A percentile compares a stretch with the other conserved stretches of the same genome.
Conservation (phyloP, 2,113 vertebrate species). For the Ammodytes marinus region DNA sequence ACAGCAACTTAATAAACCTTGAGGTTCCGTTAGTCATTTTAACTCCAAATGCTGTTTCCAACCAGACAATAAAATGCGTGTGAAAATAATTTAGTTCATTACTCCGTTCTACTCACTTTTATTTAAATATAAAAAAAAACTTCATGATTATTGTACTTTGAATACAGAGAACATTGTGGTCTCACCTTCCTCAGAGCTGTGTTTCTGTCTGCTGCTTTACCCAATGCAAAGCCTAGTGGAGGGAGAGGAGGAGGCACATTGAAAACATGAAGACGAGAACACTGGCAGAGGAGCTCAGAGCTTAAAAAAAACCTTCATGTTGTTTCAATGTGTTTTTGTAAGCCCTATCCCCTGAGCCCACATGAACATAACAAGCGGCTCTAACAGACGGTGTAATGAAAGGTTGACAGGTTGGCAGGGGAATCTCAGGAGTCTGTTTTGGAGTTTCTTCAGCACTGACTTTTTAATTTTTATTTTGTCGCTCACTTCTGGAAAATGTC, state of each 20-base stretch:
- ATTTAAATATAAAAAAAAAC: not conserved
- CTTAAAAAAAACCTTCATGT: not conserved
- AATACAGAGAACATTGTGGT: not conserved
- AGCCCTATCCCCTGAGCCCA: not conserved
- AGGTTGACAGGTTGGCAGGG: not conserved
- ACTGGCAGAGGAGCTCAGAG: not conserved
- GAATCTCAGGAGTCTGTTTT: not conserved
- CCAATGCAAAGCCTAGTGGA: constrained; percentile 91
- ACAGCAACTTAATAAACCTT: not conserved
- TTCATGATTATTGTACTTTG: not conserved
- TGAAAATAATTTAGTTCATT: not conserved
- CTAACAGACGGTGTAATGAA: not conserved
- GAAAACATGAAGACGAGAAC: too few species aligned
- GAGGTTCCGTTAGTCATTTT: not conserved
- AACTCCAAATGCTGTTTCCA: not conserved
- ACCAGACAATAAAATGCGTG: not conserved
- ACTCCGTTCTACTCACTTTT: not conserved
- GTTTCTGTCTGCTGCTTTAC: constrained; percentile 90
- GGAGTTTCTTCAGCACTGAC: not conserved
- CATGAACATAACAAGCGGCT: not conserved
- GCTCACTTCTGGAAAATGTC: constrained; percentile 3
- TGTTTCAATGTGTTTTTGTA: not conserved
- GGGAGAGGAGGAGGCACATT: not conserved
- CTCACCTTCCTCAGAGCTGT: constrained; percentile 93
- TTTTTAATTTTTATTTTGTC: not conserved